phyloP scores from a whole-genome alignment of 2,888 invertebrate species.

The Archaeoteleia sp. region DNA sequence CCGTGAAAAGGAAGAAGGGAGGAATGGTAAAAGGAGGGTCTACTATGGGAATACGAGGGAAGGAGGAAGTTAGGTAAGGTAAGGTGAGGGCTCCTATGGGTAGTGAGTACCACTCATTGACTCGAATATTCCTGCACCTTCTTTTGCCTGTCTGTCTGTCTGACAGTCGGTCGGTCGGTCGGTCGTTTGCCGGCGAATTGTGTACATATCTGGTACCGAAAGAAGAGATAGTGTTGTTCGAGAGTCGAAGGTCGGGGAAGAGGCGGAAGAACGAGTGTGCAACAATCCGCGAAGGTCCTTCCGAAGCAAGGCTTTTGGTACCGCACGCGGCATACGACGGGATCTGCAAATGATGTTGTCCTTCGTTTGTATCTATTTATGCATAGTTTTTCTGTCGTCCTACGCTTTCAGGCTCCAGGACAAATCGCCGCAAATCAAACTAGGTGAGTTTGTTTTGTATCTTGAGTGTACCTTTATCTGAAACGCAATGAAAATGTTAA shows the following conservation, averaged over 20 bases:
- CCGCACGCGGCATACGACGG: not conserved
- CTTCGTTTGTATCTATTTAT: slow-evolving; percentile 33
- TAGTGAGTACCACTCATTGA: slow-evolving; percentile 66
- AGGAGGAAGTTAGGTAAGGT: slow-evolving; percentile 60
- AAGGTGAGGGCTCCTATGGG: slow-evolving; percentile 64
- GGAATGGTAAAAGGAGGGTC: slow-evolving; percentile 46
- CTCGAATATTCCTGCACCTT: slow-evolving; percentile 66
- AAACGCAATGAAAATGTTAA: too few relatives aligned
- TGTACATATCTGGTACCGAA: slow-evolving; percentile 31
- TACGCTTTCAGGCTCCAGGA: slow-evolving; percentile 54
- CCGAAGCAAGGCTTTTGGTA: slow-evolving; percentile 20
- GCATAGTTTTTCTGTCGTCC: slow-evolving; percentile 48
- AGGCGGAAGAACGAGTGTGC: slow-evolving; percentile 10
- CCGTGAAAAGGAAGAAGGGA: slow-evolving; percentile 50
- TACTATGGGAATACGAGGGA: slow-evolving; percentile 31
- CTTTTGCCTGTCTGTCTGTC: slow-evolving; percentile 60
- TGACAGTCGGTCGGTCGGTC: slow-evolving; percentile 30
- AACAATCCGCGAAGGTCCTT: slow-evolving; percentile 2
- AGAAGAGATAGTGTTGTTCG: slow-evolving; percentile 14
- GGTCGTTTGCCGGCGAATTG: slow-evolving; percentile 32
- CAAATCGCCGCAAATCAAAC: slow-evolving; percentile 60
- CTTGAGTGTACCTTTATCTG: too few relatives aligned
- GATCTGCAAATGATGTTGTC: slow-evolving; percentile 41
- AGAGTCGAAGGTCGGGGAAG: slow-evolving; percentile 24
- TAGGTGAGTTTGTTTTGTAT: slow-evolving; percentile 58